A percentile compares a stretch with the other conserved stretches of the same genome.
Evolutionary conservation across 1,140 invertebrate genomes (phyloP).

Genomic region (Drosophila teissieri): DNA sequence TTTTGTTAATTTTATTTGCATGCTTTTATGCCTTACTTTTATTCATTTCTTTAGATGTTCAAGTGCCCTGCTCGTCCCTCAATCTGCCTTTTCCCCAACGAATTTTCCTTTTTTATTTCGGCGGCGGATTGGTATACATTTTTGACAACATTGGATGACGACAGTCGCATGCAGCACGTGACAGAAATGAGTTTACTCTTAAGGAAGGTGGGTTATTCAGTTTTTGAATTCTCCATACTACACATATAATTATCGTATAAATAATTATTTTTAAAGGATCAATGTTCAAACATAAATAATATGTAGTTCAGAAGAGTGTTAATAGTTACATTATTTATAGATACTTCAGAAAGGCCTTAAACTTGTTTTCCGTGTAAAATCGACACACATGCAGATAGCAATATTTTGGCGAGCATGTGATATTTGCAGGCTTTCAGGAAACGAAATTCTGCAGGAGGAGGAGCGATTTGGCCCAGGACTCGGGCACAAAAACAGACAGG

Average conservation of each 20-base stretch:
- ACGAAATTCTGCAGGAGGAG: slow-evolving; percentile 25
- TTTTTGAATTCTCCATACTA: no score
- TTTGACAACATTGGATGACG: slow-evolving; percentile 72
- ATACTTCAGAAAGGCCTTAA: no score
- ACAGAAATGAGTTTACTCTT: slow-evolving; percentile 50
- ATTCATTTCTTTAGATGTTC: slow-evolving; percentile 66
- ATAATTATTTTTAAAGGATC: no score
- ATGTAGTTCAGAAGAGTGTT: no score
- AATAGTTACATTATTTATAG: no score
- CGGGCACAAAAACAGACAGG: slow-evolving; percentile 19
- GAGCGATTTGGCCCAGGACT: slow-evolving; percentile 40
- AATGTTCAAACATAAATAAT: no score
- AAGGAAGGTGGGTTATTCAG: not conserved
- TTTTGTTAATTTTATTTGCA: slow-evolving; percentile 80
- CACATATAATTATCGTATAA: no score
- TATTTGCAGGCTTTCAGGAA: slow-evolving; percentile 28
- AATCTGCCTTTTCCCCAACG: not conserved
- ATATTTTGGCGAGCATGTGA: not conserved
- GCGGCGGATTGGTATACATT: slow-evolving; percentile 56
- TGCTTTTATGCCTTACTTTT: slow-evolving; percentile 70
- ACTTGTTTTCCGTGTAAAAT: not conserved
- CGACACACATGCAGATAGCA: slow-evolving; percentile 11
- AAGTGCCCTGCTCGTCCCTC: slow-evolving; percentile 3
- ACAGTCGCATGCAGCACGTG: slow-evolving; percentile 63
- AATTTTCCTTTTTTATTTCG: slow-evolving; percentile 8